Percentiles rank a stretch among this genome's conserved stretches.
phyloP scores from a whole-genome alignment of 1,140 invertebrate species.

The Achroia grisella region DNA sequence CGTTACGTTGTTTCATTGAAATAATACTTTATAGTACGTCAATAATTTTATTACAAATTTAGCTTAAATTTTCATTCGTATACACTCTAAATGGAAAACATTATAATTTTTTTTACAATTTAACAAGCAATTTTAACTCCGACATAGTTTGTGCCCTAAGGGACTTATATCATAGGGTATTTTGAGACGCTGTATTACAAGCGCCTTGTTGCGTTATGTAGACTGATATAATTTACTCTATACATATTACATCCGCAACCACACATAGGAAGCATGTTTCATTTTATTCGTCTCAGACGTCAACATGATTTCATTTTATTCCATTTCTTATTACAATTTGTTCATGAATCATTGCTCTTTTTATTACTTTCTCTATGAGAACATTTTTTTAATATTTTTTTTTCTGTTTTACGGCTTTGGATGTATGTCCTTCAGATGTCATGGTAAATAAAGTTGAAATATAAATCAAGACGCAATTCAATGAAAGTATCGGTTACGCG shows the following conservation, averaged over 20 bases:
- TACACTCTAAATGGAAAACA: constrained; percentile 56
- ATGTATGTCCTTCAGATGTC: too few relatives aligned
- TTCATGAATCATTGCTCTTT: too few relatives aligned
- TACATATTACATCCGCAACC: too few relatives aligned
- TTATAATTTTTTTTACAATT: constrained; percentile 47
- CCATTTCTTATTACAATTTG: too few relatives aligned
- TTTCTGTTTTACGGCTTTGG: too few relatives aligned
- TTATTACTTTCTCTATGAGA: too few relatives aligned
- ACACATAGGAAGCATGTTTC: neutral
- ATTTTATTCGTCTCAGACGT: too few relatives aligned
- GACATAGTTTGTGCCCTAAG: constrained; percentile 33
- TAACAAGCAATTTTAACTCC: constrained; percentile 54
- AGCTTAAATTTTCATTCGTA: constrained; percentile 30
- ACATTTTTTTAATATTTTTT: too few relatives aligned
- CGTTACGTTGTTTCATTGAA: constrained; percentile 16
- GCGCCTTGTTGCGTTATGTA: constrained; percentile 46
- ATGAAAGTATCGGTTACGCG: too few relatives aligned
- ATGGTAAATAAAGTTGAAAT: too few relatives aligned
- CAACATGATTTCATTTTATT: too few relatives aligned
- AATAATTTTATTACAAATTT: constrained; percentile 44
- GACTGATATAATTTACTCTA: constrained; percentile 48
- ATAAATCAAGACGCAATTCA: too few relatives aligned
- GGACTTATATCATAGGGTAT: constrained; percentile 39
- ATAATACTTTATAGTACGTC: constrained; percentile 36
- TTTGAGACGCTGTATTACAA: constrained; percentile 45